Conservation (phyloP, 1,140 invertebrate genomes). For the Pararge aegeria region DNA sequence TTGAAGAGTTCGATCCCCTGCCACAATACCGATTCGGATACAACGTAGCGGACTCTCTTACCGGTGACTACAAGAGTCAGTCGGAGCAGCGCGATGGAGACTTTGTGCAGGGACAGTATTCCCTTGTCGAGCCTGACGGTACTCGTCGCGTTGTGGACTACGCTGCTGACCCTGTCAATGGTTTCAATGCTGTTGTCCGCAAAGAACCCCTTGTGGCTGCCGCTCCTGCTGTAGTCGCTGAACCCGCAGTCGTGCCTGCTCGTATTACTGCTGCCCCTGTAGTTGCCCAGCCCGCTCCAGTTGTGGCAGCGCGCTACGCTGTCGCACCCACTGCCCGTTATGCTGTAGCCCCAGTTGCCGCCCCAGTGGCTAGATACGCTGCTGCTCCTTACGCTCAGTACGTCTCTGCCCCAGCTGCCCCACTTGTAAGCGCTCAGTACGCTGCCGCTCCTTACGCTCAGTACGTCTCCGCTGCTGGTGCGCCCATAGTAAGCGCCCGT, state of each 20-base stretch:
- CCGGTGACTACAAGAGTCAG: slow-evolving; percentile 83
- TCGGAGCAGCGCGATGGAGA: slow-evolving; percentile 82
- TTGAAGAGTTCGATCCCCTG: slow-evolving; percentile 81
- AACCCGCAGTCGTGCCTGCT: slow-evolving; percentile 23
- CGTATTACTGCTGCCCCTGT: not conserved
- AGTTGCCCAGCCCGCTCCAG: slow-evolving; percentile 26
- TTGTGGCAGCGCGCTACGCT: slow-evolving; percentile 34
- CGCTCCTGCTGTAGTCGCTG: slow-evolving; percentile 57
- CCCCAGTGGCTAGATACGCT: slow-evolving; percentile 35
- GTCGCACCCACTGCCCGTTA: slow-evolving; percentile 33
- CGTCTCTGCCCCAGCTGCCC: slow-evolving; percentile 22
- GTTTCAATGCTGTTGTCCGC: slow-evolving; percentile 82
- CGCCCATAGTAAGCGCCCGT: slow-evolving; percentile 31
- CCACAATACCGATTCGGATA: slow-evolving; percentile 83
- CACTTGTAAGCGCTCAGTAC: slow-evolving; percentile 33
- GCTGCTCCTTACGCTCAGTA: slow-evolving; percentile 34
- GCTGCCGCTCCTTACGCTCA: slow-evolving; percentile 35
- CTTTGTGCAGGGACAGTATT: slow-evolving; percentile 81
- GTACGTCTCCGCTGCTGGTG: slow-evolving; percentile 20
- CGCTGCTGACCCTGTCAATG: slow-evolving; percentile 81
- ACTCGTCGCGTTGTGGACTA: slow-evolving; percentile 80
- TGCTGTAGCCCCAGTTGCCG: slow-evolving; percentile 27
- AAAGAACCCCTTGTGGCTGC: slow-evolving; percentile 65
- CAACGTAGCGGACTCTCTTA: slow-evolving; percentile 81
- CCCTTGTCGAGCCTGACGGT: slow-evolving; percentile 81